Base-by-base conservation (phyloP, 2,113 vertebrate genomes). In the Colinus virginianus region DNA sequence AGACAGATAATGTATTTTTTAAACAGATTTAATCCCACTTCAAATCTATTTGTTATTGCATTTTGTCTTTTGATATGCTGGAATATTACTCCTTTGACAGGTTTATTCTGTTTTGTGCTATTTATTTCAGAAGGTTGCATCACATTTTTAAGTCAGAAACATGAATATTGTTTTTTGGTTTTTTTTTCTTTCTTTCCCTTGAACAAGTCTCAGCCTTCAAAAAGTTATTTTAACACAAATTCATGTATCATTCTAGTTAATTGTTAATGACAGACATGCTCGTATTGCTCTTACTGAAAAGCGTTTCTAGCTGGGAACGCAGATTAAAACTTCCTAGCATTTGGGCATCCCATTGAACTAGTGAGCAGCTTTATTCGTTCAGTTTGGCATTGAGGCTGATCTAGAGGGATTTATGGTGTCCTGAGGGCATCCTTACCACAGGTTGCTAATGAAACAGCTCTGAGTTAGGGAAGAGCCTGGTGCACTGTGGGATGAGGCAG, bases 21-120 rank as follows among this genome's bases (percentile, higher is more conserved):
- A 96, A 97, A 95, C 86, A 96, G 91, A 95, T 87, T 77, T 93
- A 90, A 87, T 95, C 87, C 71, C 80, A 40, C 61, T 80, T 96
- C 86, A 85, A 15, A 90, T 95, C 64, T 96, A 74, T 96, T 96
- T 96, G 76, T 96, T 96, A 84, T 82, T 95, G 76, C 87, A 75
- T 95, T 96, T 96, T 84, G 48, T 96, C 94, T 97, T 96, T 82
- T 18, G 25, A 93, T 88, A 75, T 64, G 9, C 83, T 89, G 81
- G 45, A 92, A 96, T 84, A 87, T 83, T 95, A 94, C 88, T 95
- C 46, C 53, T 96, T 93, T 97, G 97, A 97, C 96, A 97, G 94
- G 81, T 96, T 97, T 97, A 95, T 97, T 97, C 93, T 95, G 91
- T 34, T 55, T 83, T 36, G 17, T 10, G 61, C 90, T 94, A 61